Evolutionary conservation across 2,797 vertebrate species (phyloP), one percentile per base, ranked within the genome.

Genomic region (Sebastes diaconus): DNA sequence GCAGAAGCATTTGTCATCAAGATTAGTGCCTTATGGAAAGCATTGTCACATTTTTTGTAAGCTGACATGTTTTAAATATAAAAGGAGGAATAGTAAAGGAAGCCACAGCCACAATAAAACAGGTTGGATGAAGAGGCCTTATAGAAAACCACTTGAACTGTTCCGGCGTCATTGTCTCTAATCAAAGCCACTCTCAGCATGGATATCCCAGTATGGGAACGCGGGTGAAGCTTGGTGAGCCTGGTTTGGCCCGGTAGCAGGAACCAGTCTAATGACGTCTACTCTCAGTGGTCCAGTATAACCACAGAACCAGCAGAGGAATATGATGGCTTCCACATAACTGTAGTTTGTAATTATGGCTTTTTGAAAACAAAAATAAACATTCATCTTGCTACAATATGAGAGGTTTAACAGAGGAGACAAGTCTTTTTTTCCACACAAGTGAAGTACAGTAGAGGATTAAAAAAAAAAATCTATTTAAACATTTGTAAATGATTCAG

Each of bases 301-400:
- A 88, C 78, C 85, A 71, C 79, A 86, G 50, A 74, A 34, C 42
- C 73, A 75, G 77, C 60, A 85, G 68, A 83, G 80, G 88, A 85
- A 84, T 58, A 77, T 61, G 84, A 85, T 3, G 34, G 73, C 69
- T 87, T 81, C 83, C 32, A 87, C 68, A 89, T 79, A 73, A 61
- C 71, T 75, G 65, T 11, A 81, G 74, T 71, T 85, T 87, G 77
- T 79, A 89, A 92, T 92, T 90, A 80, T 84, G 87, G 86, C 73
- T 86, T 89, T 84, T 66, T 30, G 36, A 80, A 77, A 79, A 77
- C 39, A 73, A 79, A 85, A 88, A 89, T 80, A 81, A 86, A 59
- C 64, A 27, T 75, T 27, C 50, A 42, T 73, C 20, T 72, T 22
- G n/a, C 34, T 63, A 67, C n/a, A 72, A 13, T 71, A 82, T 70